Evolutionary conservation across 92 coral and sea anemone species (phyloP).

Genomic region (Plumapathes pennacea): DNA sequence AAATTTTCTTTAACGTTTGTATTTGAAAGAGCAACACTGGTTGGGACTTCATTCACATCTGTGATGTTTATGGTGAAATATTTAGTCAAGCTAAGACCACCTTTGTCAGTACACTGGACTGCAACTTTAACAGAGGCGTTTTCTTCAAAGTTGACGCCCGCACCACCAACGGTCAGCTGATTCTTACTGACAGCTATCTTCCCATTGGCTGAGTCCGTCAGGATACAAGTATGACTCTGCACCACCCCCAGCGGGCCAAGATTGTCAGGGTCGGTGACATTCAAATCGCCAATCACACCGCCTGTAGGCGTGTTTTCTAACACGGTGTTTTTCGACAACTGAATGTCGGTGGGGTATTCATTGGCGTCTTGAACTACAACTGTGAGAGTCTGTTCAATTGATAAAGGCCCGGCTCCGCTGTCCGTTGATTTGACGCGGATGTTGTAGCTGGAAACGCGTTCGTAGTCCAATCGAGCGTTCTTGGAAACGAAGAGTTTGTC

Average conservation of each 20-base stretch:
- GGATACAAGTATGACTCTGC: conserved; percentile 66
- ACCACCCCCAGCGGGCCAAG: conserved; percentile 36
- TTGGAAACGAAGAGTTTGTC: conserved; percentile 65
- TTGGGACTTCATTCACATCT: conserved; percentile 87
- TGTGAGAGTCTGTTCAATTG: conserved; percentile 43
- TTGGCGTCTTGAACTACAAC: conserved; percentile 64
- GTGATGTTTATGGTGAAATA: conserved; percentile 46
- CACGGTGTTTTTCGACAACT: conserved; percentile 47
- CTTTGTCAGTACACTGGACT: conserved; percentile 79
- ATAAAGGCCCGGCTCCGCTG: conserved; percentile 68
- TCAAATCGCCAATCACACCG: conserved; percentile 63
- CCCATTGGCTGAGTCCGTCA: conserved; percentile 70
- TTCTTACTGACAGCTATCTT: conserved; percentile 37
- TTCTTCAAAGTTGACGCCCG: conserved; percentile 78
- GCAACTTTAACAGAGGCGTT: conserved; percentile 28
- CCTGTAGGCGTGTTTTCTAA: conserved; percentile 64
- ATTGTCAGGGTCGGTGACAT: conserved; percentile 87
- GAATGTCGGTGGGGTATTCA: conserved; percentile 75
- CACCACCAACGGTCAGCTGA: conserved; percentile 68
- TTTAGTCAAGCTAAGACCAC: conserved; percentile 44
- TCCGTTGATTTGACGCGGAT: conserved; percentile 71
- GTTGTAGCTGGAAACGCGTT: conserved; percentile 34
- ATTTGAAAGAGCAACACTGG: conserved; percentile 55
- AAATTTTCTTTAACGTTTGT: conserved; percentile 60
- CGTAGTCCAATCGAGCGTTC: conserved; percentile 72